Evolutionary conservation across 1,140 invertebrate genomes (phyloP).

Genomic region (Brachionus sp.): DNA sequence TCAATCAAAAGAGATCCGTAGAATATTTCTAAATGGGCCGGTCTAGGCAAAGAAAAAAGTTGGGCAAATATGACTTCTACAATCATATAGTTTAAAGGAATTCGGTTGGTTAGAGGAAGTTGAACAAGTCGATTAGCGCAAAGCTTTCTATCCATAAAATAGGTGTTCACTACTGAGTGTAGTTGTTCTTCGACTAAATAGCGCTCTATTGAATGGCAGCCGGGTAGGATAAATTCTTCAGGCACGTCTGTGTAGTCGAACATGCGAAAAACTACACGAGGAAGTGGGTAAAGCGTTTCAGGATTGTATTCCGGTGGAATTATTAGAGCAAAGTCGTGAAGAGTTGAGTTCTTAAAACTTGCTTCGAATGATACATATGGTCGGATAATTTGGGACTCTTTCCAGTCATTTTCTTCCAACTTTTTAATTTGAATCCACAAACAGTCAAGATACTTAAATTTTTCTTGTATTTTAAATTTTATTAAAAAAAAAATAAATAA

Average conservation of each 20-base stretch:
- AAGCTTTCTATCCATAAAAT: constrained; percentile 84
- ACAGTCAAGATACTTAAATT: constrained; percentile 78
- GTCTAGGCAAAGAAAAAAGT: constrained; percentile 84
- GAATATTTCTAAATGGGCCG: constrained; percentile 79
- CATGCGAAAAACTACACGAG: constrained; percentile 65
- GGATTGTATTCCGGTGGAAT: constrained; percentile 85
- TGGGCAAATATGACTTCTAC: constrained; percentile 78
- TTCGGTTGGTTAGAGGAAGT: constrained; percentile 86
- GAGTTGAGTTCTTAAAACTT: constrained; percentile 73
- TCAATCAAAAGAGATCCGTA: constrained; percentile 95
- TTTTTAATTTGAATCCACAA: constrained; percentile 92
- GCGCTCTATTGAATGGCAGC: constrained; percentile 91
- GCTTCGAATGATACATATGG: constrained; percentile 93
- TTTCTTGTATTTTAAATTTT: background rate
- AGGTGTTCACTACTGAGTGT: constrained; percentile 83
- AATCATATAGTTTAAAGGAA: constrained; percentile 95
- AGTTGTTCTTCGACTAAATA: constrained; percentile 97
- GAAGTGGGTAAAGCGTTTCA: constrained; percentile 79
- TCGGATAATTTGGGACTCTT: constrained; percentile 88
- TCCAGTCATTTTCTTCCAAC: constrained; percentile 87
- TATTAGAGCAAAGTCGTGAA: constrained; percentile 75
- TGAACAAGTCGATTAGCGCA: constrained; percentile 85
- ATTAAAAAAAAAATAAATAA: background rate
- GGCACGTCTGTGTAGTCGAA: constrained; percentile 99
- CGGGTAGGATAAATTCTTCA: constrained; percentile 75